Base-by-base conservation (phyloP, 2,113 vertebrate genomes). In the Leuciscus idus region DNA sequence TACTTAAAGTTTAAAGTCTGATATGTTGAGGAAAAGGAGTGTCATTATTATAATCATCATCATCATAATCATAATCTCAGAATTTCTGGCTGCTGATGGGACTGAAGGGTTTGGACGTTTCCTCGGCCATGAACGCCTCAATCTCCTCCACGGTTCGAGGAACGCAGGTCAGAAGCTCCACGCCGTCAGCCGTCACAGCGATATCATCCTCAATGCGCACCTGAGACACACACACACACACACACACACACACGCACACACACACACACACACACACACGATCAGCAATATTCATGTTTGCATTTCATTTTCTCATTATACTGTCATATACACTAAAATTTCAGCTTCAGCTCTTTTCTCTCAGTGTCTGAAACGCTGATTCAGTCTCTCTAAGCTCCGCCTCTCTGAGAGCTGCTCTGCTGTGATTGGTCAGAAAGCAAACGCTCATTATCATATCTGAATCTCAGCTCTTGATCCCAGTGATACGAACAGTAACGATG, bases 141-240 rank as follows among this genome's bases (percentile, higher is more conserved):
- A 99, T 96, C 73, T 99, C 98, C 39, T 97, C 96, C 86, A 98
- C 96, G 0, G 97, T 98, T n/a, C 97, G 96, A 0, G 98, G 98
- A 57, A 99, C 97, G 0, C 97, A 98, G 3, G 97, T 98, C 86
- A 99, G 95, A 92, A 99, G 94, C 92, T 99, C 98, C 57, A 96
- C 89, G 0, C 98, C 96, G 0, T 28, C 87, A 6, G 94, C 92
- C 0, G 97, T 98, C 92, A 99, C 98, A 0, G 89, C 97, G 0
- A 99, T 95, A 85, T 99, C 95, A 0, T 99, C 98, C 90, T 99
- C 98, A 1, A 99, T 98, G 2, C 98, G 97, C 83, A 99, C 98
- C 98, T 99, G 93, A 77, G 73, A 64, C 12, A 39, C 0, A 55
- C 6, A 33, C n/a, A 19, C 33, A 46, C 4, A 39, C 0, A 55